Conservation (phyloP, 2,888 invertebrate genomes). For the Erannis defoliaria region DNA sequence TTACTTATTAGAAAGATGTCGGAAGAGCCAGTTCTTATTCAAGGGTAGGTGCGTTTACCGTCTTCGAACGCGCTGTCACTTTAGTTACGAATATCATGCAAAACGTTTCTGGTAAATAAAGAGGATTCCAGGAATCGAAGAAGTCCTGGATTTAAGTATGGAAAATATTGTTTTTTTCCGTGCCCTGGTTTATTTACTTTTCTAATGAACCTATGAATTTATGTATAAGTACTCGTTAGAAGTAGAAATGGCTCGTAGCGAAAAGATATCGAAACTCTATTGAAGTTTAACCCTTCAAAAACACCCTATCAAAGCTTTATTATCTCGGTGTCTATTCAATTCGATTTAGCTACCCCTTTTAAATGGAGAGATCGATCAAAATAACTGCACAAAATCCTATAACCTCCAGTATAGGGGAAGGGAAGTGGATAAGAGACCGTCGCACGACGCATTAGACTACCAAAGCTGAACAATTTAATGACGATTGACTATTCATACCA, state of each 20-base stretch:
- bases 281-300: slow-evolving; percentile 42
- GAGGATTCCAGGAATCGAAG: too few species aligned
- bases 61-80: too few species aligned
- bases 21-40: too few species aligned
- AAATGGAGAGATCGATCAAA: slow-evolving; percentile 17
- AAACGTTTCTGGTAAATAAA: too few species aligned
- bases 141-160: too few species aligned
- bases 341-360: slow-evolving; percentile 13
- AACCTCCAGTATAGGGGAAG: slow-evolving; percentile 34
- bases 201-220: too few species aligned
- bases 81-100: too few species aligned
- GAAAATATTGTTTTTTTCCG: too few species aligned
- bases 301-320: slow-evolving; percentile 31
- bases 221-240: too few species aligned
- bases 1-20: too few species aligned
- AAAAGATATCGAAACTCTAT: slow-evolving; percentile 40
- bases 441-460: slow-evolving; percentile 77
- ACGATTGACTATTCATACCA: slow-evolving; percentile 86
- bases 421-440: slow-evolving; percentile 50
- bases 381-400: slow-evolving; percentile 25
- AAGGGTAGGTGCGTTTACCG: slow-evolving; percentile 30
- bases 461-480: slow-evolving; percentile 85
- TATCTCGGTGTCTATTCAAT: slow-evolving; percentile 17
- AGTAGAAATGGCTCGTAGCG: too few species aligned
- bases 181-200: too few species aligned